A percentile compares a stretch with the other conserved stretches of the same genome.
Evolutionary conservation across 2,113 vertebrate genomes (phyloP).

Genomic region (Pterocles burchelli): DNA sequence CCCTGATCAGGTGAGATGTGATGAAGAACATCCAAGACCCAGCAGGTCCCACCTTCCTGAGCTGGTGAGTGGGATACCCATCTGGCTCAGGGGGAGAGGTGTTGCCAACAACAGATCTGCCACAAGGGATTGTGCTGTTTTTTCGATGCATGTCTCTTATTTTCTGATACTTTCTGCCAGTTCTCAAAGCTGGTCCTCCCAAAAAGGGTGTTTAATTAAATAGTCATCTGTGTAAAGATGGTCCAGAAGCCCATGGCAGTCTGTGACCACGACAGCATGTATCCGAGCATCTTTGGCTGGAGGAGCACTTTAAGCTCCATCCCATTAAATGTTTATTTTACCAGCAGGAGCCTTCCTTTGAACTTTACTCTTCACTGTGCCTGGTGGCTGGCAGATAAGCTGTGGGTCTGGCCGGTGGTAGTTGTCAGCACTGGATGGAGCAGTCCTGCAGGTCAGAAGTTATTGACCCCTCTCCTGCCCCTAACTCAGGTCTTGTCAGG

Average conservation of each 20-base stretch:
- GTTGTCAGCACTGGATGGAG: neutral
- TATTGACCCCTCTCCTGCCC: neutral
- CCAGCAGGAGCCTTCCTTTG: neutral
- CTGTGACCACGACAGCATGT: neutral
- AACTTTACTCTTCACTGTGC: neutral
- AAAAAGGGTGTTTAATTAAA: neutral
- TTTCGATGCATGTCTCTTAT: neutral
- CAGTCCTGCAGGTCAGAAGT: neutral
- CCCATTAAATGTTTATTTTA: neutral
- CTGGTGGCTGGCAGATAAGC: neutral
- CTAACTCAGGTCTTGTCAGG: neutral
- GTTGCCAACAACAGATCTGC: neutral
- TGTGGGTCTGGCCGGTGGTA: neutral
- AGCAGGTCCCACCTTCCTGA: neutral
- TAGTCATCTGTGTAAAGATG: neutral
- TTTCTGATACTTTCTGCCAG: neutral
- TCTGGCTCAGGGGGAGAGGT: neutral
- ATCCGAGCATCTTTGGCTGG: neutral
- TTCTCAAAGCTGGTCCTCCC: neutral
- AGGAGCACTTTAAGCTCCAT: neutral
- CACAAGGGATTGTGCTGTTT: neutral
- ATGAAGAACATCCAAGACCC: neutral
- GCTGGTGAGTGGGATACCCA: accelerated
- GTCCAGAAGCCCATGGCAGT: neutral
- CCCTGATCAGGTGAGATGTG: neutral